Evolutionary conservation across 2,113 vertebrate genomes (phyloP).

Genomic region (Ptilorrhoa leucosticta): DNA sequence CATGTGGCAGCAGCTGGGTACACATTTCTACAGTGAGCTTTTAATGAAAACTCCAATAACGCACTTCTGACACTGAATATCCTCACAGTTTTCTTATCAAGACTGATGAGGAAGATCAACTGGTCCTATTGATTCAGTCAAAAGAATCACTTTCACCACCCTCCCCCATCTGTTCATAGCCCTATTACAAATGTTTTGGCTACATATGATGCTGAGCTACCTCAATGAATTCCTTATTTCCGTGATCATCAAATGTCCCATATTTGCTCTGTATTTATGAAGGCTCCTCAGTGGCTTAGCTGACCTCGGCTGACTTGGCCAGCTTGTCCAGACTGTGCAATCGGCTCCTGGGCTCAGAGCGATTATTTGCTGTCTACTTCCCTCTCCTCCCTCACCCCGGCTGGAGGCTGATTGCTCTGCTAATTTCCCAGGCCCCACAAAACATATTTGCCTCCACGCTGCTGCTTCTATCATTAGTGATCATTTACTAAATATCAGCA

Average conservation of each 20-base stretch:
- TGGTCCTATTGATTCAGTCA: background rate
- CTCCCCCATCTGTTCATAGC: background rate
- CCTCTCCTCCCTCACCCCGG: background rate
- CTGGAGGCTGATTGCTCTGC: conserved; percentile 9
- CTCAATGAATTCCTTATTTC: background rate
- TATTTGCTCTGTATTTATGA: background rate
- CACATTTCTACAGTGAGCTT: background rate
- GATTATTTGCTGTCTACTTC: background rate
- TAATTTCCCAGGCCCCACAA: conserved; percentile 15
- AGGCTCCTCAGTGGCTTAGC: background rate
- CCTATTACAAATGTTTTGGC: background rate
- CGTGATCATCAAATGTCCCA: background rate
- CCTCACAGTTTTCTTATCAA: background rate
- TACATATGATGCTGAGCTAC: background rate
- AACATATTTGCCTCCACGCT: background rate
- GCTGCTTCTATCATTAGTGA: background rate
- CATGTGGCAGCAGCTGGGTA: background rate
- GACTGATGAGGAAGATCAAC: background rate
- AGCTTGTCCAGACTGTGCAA: background rate
- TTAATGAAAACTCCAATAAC: background rate
- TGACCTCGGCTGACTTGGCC: background rate
- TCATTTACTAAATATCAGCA: conserved; percentile 16
- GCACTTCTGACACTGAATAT: background rate
- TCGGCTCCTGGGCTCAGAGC: background rate
- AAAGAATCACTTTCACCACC: background rate